These are phyloP conservation scores for Spialia ferax DNA, from an alignment of 2,888 invertebrate genomes.

Conservation along the genomic window DNA sequence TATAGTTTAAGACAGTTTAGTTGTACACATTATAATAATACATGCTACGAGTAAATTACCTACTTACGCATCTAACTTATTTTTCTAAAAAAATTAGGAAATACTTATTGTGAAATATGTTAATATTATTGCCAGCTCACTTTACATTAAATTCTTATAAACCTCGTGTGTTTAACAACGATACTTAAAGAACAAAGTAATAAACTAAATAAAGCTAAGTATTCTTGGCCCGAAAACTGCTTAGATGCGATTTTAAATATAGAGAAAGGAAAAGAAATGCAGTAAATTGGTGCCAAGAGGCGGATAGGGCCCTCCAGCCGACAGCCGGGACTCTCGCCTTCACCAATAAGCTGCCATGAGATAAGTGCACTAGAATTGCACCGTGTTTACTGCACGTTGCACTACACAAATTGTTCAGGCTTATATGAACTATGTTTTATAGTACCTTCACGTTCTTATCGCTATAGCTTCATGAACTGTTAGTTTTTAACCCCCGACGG, in stretches of 20 bases:
- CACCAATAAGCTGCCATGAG: constrained; percentile 2
- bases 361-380: neutral
- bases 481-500: too few relatives aligned
- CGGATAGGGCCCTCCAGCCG: neutral
- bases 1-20: too few relatives aligned
- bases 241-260: constrained; percentile 3
- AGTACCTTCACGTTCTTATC: too few relatives aligned
- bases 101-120: too few relatives aligned
- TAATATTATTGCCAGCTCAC: too few relatives aligned
- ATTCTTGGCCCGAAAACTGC: neutral
- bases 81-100: too few relatives aligned
- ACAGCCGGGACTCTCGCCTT: neutral
- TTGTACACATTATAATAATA: too few relatives aligned
- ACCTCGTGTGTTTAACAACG: neutral
- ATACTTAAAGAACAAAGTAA: neutral
- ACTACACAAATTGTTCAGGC: too few relatives aligned
- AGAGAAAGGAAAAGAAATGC: neutral
- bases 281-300: constrained; percentile 3
- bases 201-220: neutral
- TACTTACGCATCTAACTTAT: too few relatives aligned
- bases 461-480: too few relatives aligned
- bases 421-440: too few relatives aligned
- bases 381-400: neutral
- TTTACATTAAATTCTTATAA: neutral
- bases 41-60: too few relatives aligned